phyloP scores from a whole-genome alignment of 2,888 invertebrate genomes.

The Brachypalpus laphriformis region DNA sequence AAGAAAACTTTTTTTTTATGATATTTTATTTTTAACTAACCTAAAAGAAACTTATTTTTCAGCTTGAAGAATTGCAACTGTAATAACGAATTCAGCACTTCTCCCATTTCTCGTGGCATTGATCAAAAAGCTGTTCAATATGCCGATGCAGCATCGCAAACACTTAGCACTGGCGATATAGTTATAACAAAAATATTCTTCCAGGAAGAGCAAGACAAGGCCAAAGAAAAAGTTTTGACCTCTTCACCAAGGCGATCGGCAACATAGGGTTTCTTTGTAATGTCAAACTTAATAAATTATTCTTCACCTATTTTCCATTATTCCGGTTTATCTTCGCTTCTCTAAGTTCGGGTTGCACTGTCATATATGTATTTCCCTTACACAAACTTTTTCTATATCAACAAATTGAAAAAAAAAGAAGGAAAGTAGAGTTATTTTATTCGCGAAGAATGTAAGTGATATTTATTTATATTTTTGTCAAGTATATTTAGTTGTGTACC shows the following conservation, averaged over 20 bases:
- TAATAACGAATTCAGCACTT: slow-evolving; percentile 79
- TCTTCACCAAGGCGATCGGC: slow-evolving; percentile 83
- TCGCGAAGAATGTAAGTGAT: slow-evolving; percentile 61
- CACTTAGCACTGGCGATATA: slow-evolving; percentile 95
- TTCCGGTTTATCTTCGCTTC: slow-evolving; percentile 30
- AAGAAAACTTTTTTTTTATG: too few species aligned
- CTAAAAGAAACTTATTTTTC: too few species aligned
- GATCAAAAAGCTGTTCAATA: slow-evolving; percentile 77
- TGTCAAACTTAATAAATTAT: not conserved
- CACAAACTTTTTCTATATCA: slow-evolving; percentile 24
- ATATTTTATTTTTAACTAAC: too few species aligned
- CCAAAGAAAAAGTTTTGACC: slow-evolving; percentile 83
- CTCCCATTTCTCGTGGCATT: slow-evolving; percentile 75
- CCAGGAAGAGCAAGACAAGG: slow-evolving; percentile 85
- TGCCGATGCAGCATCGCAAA: slow-evolving; percentile 89
- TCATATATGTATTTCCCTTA: slow-evolving; percentile 5
- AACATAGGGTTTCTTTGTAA: slow-evolving; percentile 17
- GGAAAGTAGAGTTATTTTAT: slow-evolving; percentile 31
- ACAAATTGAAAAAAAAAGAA: slow-evolving; percentile 7
- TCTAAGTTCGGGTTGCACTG: slow-evolving; percentile 38
- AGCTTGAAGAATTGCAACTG: slow-evolving; percentile 81
- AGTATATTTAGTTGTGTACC: slow-evolving; percentile 42
- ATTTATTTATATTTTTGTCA: slow-evolving; percentile 66
- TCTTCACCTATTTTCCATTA: slow-evolving; percentile 21
- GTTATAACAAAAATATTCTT: slow-evolving; percentile 93